Evolutionary conservation across 2,113 vertebrate species (phyloP), one percentile per base, ranked within the genome.

Genomic region (Pelmatolapia mariae): DNA sequence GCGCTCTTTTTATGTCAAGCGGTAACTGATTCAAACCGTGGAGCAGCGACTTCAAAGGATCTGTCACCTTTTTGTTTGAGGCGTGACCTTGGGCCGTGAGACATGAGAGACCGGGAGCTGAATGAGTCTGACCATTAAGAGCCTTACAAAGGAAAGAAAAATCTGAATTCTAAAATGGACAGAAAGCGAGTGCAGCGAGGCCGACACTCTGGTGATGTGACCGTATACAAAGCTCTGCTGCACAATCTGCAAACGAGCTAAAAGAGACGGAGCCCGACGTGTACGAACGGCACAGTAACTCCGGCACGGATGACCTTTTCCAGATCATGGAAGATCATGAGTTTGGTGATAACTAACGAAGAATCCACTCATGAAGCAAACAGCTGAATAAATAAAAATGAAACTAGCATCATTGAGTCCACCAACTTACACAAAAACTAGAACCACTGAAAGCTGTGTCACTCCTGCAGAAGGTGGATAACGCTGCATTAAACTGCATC

Each of bases 301-400:
- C 56, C 15, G 15, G 0, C 6, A n/a, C 0, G 4, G 4, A 63
- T 36, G 18, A 63, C 31, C 16, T 63, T 19, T 36, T 63, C 31
- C 59, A 12, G 59, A 63, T 63, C 57, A 1, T 31, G 3, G 57
- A 31, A 36, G 54, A 11, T 57, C 29, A 19, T 0, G 57, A 61
- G 57, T 68, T 40, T 68, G 36, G 36, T 40, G 11, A 40, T 36
- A 63, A 36, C 16, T 63, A 68, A 36, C 4, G 2, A 66, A 38
- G 18, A 33, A n/a, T 22, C 61, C 33, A 38, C 61, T 66, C 6
- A 12, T 38, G 33, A 66, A 38, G 47, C 47, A 50, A 50, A 50
- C 16, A 8, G 61, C 61, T 8, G 19, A 38, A 38, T 66, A 66
- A 38, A 31, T 31, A 61, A 5, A 36, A n/a, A 31, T 10, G 3